Evolutionary conservation across 2,888 invertebrate genomes (phyloP).

Genomic region (Tetrapedia diversipes): DNA sequence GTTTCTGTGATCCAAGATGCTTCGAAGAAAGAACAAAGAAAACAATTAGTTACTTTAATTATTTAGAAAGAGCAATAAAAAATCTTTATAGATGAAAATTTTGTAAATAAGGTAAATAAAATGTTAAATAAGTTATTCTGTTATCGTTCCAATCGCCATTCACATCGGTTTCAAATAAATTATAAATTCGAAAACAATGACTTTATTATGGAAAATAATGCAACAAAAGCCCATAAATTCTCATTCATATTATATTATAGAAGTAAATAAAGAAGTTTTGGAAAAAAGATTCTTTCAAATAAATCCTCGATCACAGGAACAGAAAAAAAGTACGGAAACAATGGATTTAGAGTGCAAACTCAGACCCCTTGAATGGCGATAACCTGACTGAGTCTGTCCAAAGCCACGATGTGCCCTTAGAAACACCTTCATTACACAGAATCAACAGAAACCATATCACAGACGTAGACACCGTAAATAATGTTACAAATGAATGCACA

Average conservation of each 20-base stretch:
- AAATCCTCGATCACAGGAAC: not conserved
- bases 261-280: not conserved
- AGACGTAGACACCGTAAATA: slow-evolving; percentile 30
- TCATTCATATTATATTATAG: not conserved
- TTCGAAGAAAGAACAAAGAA: not conserved
- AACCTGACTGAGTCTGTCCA: not conserved
- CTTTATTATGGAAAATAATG: not conserved
- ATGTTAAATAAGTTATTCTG: not conserved
- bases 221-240: not conserved
- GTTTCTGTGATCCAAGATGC: slow-evolving; percentile 12
- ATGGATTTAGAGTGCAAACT: slow-evolving; percentile 11
- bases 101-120: too few relatives aligned
- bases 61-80: too few relatives aligned
- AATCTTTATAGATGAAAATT: too few relatives aligned
- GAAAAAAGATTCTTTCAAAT: not conserved
- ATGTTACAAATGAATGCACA: slow-evolving; percentile 27
- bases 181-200: not conserved
- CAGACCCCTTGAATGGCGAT: slow-evolving; percentile 10
- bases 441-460: slow-evolving; percentile 58
- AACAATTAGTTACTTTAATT: not conserved
- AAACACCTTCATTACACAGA: slow-evolving; percentile 51
- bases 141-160: not conserved
- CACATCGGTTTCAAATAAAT: not conserved
- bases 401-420: slow-evolving; percentile 50
- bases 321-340: slow-evolving; percentile 12